Percentiles rank a stretch among this genome's conserved stretches.
phyloP scores from a whole-genome alignment of 2,113 vertebrate species.

The Agapornis roseicollis region DNA sequence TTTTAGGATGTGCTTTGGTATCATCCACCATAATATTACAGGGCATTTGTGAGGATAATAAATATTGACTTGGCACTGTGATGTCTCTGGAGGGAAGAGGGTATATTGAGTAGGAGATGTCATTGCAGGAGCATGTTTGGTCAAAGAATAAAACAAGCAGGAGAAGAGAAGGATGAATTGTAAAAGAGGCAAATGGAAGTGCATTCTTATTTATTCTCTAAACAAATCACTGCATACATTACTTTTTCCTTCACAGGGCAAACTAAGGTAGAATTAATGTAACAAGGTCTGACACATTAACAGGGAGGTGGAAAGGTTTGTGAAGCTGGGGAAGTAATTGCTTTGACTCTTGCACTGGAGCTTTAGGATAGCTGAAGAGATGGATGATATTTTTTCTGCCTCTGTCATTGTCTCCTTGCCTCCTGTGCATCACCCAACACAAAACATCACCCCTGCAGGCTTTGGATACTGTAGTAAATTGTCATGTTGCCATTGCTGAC shows the following conservation, averaged over 20 bases:
- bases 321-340: slow-evolving; percentile 45
- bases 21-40: neutral
- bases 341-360: slow-evolving; percentile 44
- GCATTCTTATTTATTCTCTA: neutral
- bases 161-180: neutral
- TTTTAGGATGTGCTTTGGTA: neutral
- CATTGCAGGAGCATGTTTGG: neutral
- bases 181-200: neutral
- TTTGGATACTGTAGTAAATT: slow-evolving; percentile 14
- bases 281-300: slow-evolving; percentile 12
- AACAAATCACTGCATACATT: neutral
- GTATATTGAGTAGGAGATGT: neutral
- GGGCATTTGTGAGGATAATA: neutral
- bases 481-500: neutral
- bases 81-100: neutral
- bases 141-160: neutral
- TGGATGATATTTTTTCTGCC: neutral
- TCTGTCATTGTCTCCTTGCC: neutral
- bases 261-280: slow-evolving; percentile 36
- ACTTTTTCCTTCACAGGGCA: neutral
- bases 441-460: slow-evolving; percentile 22
- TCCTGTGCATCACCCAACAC: slow-evolving; percentile 11
- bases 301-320: slow-evolving; percentile 23
- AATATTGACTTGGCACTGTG: neutral
- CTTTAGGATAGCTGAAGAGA: neutral